Evolutionary conservation across 2,888 invertebrate species (phyloP).

Genomic region (Drosophila trichaetosa): DNA sequence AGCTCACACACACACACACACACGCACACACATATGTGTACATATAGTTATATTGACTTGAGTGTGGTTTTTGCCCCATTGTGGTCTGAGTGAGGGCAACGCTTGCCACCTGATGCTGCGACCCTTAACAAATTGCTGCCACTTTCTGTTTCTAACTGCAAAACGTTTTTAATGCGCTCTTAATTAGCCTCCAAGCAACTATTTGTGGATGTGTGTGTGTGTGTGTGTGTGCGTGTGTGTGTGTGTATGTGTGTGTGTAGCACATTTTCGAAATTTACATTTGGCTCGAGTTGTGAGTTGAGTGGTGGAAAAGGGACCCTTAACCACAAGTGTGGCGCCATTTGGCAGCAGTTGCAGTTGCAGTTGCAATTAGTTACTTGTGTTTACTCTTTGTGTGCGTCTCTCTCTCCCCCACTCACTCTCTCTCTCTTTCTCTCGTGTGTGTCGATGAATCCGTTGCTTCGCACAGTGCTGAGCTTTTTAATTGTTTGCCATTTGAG

Average conservation of each 20-base stretch:
- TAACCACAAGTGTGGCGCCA: constrained; percentile 55
- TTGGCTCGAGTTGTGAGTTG: constrained; percentile 64
- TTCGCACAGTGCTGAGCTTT: constrained; percentile 54
- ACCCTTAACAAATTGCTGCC: constrained; percentile 37
- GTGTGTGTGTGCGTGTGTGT: neutral
- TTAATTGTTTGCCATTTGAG: constrained; percentile 71
- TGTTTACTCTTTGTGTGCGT: neutral
- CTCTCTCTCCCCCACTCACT: neutral
- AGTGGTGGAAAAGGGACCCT: constrained; percentile 24
- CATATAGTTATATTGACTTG: neutral
- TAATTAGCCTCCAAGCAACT: constrained; percentile 61
- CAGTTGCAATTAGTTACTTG: constrained; percentile 48
- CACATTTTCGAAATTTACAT: constrained; percentile 76
- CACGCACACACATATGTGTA: neutral
- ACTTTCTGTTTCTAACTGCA: constrained; percentile 39
- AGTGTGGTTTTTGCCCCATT: neutral
- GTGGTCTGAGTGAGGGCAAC: neutral
- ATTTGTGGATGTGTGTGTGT: neutral
- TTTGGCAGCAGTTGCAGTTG: constrained; percentile 55
- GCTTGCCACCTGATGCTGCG: constrained; percentile 14
- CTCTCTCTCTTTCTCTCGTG: neutral
- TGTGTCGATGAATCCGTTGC: constrained; percentile 43
- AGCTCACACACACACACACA: neutral
- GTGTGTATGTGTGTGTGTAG: constrained; percentile 22
- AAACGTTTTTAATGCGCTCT: constrained; percentile 73